Conservation (phyloP, 2,797 vertebrate species). For the Percopsis omiscomaycus region DNA sequence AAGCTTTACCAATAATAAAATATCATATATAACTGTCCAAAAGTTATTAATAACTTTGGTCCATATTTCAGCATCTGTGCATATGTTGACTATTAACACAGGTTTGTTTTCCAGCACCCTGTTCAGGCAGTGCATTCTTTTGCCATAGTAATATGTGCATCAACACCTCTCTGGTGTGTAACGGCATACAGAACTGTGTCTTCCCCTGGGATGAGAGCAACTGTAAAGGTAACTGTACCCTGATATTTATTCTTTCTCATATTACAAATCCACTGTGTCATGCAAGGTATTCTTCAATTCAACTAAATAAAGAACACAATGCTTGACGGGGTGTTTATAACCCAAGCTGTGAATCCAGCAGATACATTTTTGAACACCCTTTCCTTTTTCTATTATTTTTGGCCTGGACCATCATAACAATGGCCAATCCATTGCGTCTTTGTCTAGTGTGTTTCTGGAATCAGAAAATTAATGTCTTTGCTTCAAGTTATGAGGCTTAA, state of each 20-base stretch:
- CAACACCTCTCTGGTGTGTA: constrained; percentile 93
- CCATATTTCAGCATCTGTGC: background rate
- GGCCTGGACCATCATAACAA: too few species aligned
- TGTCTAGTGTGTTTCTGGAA: constrained; percentile 13
- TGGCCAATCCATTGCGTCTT: too few species aligned
- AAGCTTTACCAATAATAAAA: too few species aligned
- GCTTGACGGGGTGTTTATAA: too few species aligned
- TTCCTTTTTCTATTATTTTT: too few species aligned
- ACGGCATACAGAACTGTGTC: constrained; percentile 94
- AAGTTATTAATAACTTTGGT: background rate
- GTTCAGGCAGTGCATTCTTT: constrained; percentile 85
- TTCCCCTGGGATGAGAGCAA: constrained; percentile 97
- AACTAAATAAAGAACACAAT: too few species aligned
- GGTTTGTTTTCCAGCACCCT: constrained; percentile 84
- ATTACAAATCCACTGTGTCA: constrained; percentile 6
- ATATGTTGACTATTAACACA: background rate
- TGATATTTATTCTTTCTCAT: background rate
- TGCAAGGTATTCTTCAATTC: background rate
- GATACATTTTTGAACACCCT: too few species aligned
- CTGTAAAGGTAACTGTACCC: constrained; percentile 84
- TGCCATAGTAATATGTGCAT: constrained; percentile 98
- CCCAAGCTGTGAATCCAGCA: too few species aligned
- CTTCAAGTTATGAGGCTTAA: background rate
- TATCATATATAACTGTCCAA: background rate
- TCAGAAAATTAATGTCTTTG: constrained; percentile 22